Percentiles rank a stretch among this genome's conserved stretches.
Evolutionary conservation across 2,797 vertebrate species (phyloP).

Genomic region (Mormyrus hasselquistii): DNA sequence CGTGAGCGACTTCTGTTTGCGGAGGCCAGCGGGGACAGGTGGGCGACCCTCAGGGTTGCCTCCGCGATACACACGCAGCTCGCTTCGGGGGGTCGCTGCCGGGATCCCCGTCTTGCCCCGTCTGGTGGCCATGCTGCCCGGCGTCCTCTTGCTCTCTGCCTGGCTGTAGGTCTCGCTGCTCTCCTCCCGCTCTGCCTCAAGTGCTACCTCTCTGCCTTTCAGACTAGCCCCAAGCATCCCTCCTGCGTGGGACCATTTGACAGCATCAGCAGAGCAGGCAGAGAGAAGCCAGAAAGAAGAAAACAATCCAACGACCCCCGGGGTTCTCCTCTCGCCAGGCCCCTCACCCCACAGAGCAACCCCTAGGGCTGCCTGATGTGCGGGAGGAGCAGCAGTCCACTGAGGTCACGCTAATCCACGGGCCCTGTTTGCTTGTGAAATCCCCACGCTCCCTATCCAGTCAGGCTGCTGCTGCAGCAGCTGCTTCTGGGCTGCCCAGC

Average conservation of each 20-base stretch:
- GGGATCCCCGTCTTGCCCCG: conserved; percentile 62
- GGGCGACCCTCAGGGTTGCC: conserved; percentile 55
- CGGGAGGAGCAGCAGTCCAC: conserved; percentile 2
- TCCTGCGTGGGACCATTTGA: conserved; percentile 76
- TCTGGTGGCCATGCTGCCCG: conserved; percentile 65
- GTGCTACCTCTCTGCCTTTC: conserved; percentile 70
- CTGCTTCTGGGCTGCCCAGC: conserved; percentile 34
- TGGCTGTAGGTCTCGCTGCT: conserved; percentile 41
- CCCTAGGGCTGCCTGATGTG: background rate
- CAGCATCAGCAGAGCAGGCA: conserved; percentile 56
- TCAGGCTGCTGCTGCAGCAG: conserved; percentile 25
- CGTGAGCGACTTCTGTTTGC: conserved; percentile 85
- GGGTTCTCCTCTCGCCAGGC: conserved; percentile 27
- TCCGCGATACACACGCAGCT: conserved; percentile 64
- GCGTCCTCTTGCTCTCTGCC: conserved; percentile 45
- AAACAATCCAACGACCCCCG: conserved; percentile 36
- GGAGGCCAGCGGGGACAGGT: conserved; percentile 69
- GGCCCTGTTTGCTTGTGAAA: background rate
- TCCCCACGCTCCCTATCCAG: conserved; percentile 15
- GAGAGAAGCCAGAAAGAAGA: conserved; percentile 33
- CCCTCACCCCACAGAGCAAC: conserved; percentile 16
- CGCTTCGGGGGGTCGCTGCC: conserved; percentile 46
- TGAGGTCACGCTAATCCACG: conserved; percentile 11
- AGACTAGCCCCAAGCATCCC: conserved; percentile 80
- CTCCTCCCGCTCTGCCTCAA: conserved; percentile 55